Conservation (phyloP, 2,888 invertebrate genomes). For the Clostera curtula region DNA sequence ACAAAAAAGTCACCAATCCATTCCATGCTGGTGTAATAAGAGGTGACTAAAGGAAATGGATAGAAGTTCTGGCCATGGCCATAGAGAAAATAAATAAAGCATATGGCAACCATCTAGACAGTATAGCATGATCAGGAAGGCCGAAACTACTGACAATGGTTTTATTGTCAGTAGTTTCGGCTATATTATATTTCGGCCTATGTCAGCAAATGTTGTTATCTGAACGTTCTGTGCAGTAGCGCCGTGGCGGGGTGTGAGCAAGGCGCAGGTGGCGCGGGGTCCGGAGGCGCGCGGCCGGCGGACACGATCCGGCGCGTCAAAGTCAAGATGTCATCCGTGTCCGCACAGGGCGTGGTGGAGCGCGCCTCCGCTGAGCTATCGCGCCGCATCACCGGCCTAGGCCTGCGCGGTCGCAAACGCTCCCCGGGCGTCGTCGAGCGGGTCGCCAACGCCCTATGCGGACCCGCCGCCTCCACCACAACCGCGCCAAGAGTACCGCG, state of each 20-base stretch:
- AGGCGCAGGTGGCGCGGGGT: conserved; percentile 46
- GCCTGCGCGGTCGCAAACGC: conserved; percentile 78
- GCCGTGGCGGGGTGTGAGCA: conserved; percentile 70
- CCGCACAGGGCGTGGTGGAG: conserved; percentile 93
- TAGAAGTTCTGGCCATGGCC: no score
- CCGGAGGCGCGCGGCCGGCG: conserved; percentile 47
- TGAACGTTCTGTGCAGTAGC: conserved; percentile 30
- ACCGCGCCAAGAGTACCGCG: conserved; percentile 52
- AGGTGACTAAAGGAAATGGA: no score
- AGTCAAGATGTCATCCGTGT: conserved; percentile 85
- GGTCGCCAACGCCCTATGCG: conserved; percentile 90
- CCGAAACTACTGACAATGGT: no score
- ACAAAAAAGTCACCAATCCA: no score
- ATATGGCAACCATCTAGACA: no score
- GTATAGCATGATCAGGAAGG: no score
- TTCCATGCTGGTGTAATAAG: no score
- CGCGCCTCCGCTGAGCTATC: conserved; percentile 92
- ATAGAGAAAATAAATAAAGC: no score
- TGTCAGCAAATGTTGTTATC: no score
- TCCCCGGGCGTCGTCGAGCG: conserved; percentile 86
- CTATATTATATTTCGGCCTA: no score
- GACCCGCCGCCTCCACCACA: conserved; percentile 69
- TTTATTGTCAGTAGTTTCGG: no score
- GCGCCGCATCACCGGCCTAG: conserved; percentile 90
- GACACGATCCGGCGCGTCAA: conserved; percentile 68